Conservation (phyloP, 2,888 invertebrate species). For the Parnassius apollo region DNA sequence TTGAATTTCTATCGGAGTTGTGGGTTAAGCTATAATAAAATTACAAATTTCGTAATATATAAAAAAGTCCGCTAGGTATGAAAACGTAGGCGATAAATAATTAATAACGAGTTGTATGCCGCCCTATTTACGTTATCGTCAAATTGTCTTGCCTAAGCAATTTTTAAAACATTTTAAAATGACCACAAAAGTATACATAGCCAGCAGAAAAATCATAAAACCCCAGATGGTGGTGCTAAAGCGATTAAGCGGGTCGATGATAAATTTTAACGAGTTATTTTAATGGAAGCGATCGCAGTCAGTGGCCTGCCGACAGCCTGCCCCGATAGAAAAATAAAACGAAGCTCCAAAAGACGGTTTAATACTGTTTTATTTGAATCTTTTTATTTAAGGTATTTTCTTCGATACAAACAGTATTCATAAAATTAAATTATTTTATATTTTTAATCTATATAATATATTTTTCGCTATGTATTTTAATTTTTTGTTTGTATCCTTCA, state of each 20-base stretch:
- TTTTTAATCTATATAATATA: too few relatives aligned
- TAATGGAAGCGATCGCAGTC: slow-evolving; percentile 80
- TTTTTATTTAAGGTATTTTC: slow-evolving; percentile 34
- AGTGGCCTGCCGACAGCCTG: slow-evolving; percentile 75
- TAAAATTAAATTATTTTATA: too few relatives aligned
- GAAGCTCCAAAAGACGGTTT: slow-evolving; percentile 69
- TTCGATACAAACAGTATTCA: too few relatives aligned
- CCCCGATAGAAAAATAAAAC: slow-evolving; percentile 77
- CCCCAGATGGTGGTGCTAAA: slow-evolving; percentile 80
- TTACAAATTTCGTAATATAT: too few relatives aligned
- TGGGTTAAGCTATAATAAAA: too few relatives aligned
- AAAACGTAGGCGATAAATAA: too few relatives aligned
- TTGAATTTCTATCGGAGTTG: too few relatives aligned
- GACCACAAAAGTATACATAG: slow-evolving; percentile 75
- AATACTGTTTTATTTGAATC: slow-evolving; percentile 42
- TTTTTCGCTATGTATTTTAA: too few relatives aligned
- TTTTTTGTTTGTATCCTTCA: too few relatives aligned
- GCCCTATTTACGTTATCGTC: slow-evolving; percentile 32
- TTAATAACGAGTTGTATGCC: too few relatives aligned
- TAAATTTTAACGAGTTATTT: slow-evolving; percentile 82
- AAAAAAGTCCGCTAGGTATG: too few relatives aligned
- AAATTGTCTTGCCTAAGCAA: slow-evolving; percentile 61
- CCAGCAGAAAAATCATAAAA: slow-evolving; percentile 81
- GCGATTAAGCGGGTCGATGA: slow-evolving; percentile 81
- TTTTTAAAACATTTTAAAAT: slow-evolving; percentile 73